Percentiles rank a stretch among this genome's conserved stretches.
Conservation (phyloP, 35 echinoderm and acorn worm genomes). For the Amphiura filiformis region DNA sequence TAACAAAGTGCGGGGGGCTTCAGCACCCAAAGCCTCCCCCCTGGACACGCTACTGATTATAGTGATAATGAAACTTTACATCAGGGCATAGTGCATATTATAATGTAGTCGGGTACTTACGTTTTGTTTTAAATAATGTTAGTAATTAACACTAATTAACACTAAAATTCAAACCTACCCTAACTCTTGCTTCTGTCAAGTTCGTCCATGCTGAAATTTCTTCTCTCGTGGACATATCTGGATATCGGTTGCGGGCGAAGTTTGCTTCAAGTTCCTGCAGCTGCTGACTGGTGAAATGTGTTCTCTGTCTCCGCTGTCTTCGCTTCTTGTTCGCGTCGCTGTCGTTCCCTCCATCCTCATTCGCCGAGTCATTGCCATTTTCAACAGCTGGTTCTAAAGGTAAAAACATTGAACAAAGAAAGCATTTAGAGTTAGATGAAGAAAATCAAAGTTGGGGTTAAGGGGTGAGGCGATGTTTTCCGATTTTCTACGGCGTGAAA, state of each 20-base stretch:
- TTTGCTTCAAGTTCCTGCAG: constrained; percentile 96
- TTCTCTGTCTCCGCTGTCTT: constrained; percentile 83
- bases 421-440: neutral
- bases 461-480: neutral
- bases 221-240: constrained; percentile 97
- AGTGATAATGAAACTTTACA: too few relatives aligned
- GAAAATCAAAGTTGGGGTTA: neutral
- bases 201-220: constrained; percentile 98
- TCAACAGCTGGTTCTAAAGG: constrained; percentile 21
- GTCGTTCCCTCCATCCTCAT: constrained; percentile 21
- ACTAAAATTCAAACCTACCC: constrained; percentile 56
- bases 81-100: too few relatives aligned
- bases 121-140: too few relatives aligned
- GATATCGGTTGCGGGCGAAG: constrained; percentile 91
- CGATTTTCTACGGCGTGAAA: neutral
- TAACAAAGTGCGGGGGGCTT: too few relatives aligned
- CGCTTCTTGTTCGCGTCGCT: constrained; percentile 66
- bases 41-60: too few relatives aligned
- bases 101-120: too few relatives aligned
- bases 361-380: constrained; percentile 29
- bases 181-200: constrained; percentile 88
- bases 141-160: neutral
- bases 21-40: too few relatives aligned
- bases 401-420: constrained; percentile 15
- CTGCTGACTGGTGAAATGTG: constrained; percentile 97